Conservation (phyloP, 2,797 vertebrate species). For the Acanthornis magna region DNA sequence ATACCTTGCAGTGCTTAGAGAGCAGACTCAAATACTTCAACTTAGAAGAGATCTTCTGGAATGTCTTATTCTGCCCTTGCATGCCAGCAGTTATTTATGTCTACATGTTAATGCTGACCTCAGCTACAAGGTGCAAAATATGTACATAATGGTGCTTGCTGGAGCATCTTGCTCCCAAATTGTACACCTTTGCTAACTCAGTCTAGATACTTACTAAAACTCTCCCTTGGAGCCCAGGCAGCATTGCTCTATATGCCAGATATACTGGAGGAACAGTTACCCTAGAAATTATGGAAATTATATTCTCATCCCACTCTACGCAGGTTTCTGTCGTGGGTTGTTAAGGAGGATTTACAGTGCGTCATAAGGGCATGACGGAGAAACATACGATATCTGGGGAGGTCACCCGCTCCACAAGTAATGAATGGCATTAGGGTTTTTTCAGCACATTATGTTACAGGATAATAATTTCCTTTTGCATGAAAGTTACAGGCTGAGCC, state of each 20-base stretch:
- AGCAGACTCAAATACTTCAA: background rate
- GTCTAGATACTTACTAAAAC: background rate
- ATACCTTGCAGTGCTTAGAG: background rate
- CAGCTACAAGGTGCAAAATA: background rate
- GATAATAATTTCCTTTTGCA: background rate
- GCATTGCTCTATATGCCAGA: background rate
- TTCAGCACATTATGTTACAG: background rate
- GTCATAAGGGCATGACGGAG: background rate
- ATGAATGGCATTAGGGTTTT: background rate
- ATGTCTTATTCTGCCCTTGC: constrained; percentile 1
- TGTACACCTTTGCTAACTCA: background rate
- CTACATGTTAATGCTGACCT: background rate
- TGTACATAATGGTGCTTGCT: background rate
- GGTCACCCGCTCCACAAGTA: background rate
- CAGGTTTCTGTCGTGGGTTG: background rate
- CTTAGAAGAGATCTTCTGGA: constrained; percentile 7
- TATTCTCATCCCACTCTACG: background rate
- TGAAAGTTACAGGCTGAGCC: background rate
- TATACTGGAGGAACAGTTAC: background rate
- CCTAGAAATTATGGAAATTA: background rate
- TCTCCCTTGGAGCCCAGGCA: background rate
- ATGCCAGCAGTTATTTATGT: background rate
- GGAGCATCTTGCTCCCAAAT: background rate
- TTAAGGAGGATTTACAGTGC: background rate
- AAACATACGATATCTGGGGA: background rate